Base-by-base conservation (phyloP, 2,113 vertebrate species). In the Psilopsiagon aurifrons region DNA sequence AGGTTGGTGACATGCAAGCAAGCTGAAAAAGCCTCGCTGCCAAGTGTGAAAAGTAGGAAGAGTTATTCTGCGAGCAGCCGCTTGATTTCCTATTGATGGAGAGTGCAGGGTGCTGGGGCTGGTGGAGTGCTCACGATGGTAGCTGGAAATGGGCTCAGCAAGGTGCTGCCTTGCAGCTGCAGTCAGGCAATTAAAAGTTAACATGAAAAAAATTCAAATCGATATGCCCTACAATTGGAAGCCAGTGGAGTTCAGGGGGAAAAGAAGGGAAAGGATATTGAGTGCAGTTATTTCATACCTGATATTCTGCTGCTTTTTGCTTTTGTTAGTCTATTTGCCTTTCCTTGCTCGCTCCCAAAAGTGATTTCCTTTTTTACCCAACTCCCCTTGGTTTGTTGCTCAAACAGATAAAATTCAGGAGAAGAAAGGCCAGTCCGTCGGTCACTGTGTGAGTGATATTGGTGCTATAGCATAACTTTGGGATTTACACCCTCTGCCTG, bases 161-260 rank as follows among this genome's bases (percentile, higher is more conserved):
- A 93, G 81, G 18, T 3, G 75, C 66, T 79, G 71, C 91, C 73
- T 62, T 71, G 84, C 82, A 83, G 90, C 90, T 75, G 81, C 11
- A 85, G 87, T 79, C 14, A 95, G 93, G 83, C 92, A 96, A 92
- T 92, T 95, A 86, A 95, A 97, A 97, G 93, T 91, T 88, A 95
- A 90, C 70, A 39, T 51, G 82, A 87, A 89, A 86, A 95, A 93
- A 95, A 88, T 75, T 74, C 80, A 28, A 75, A 94, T 95, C 86
- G 3, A 95, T 96, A 71, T 0, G 3, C 47, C 55, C 28, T 25
- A 70, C 71, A 44, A 77, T 35, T 74, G 90, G 82, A 85, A 97
- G 86, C 76, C 92, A 74, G 3, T 31, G 54, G 79, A 78, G 85
- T 77, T 94, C 68, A n/a, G 51, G 75, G n/a, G 14, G 22, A 46